Conservation (phyloP, 2,113 vertebrate genomes). For the Setophaga petechia region DNA sequence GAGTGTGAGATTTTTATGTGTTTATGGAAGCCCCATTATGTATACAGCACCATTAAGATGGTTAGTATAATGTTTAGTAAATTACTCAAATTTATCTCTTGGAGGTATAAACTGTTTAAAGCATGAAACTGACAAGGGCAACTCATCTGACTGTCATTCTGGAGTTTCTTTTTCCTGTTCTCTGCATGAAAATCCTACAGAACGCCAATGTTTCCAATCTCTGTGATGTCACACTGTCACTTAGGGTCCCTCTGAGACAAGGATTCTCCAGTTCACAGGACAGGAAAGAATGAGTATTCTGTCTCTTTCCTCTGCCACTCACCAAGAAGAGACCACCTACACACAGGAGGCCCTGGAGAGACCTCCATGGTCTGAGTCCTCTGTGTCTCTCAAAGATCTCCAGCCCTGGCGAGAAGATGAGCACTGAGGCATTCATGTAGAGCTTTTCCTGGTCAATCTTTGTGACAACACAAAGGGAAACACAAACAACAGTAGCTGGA, state of each 20-base stretch:
- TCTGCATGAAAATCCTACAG: background rate
- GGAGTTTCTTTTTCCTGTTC: background rate
- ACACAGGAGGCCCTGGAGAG: background rate
- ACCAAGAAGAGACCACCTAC: background rate
- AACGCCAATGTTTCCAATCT: background rate
- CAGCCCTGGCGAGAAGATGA: background rate
- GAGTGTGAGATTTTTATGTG: background rate
- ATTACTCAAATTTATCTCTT: background rate
- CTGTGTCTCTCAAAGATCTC: background rate
- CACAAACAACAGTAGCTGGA: background rate
- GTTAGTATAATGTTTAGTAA: background rate
- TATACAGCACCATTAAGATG: background rate
- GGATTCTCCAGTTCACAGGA: background rate
- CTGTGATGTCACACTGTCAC: background rate
- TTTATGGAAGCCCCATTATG: background rate
- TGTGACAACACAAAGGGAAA: background rate
- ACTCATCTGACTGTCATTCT: background rate
- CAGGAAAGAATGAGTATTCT: fast-evolving
- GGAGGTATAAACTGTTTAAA: background rate
- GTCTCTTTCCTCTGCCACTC: background rate
- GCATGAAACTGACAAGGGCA: background rate
- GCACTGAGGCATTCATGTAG: background rate
- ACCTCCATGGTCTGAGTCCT: background rate
- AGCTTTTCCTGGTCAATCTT: background rate
- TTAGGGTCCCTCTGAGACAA: background rate